Base-by-base conservation (phyloP, 64 coral and sea anemone species). In the Pocillopora verrucosa region DNA sequence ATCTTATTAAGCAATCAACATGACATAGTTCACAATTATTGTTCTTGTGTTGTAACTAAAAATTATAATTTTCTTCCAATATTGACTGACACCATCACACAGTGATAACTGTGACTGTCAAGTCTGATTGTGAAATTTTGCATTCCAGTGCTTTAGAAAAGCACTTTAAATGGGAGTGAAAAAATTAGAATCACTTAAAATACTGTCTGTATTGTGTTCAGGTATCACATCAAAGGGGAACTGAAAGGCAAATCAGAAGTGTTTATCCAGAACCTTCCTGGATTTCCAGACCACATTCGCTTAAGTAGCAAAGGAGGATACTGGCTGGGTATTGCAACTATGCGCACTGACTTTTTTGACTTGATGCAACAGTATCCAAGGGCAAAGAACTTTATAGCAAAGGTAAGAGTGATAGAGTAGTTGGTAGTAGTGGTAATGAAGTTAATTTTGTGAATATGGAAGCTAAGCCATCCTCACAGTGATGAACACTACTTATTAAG, bases 251-350 rank as follows among this genome's bases (percentile, higher is more conserved):
- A 97, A 69, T 68, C 80, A 16, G 95, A 97, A 45, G 78, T 97
- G 72, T 97, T 97, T 85, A 76, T 76, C 9, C 91, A 93, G 20
- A 97, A 97, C 65, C 89, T 97, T 59, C 95, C 95, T 76, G 95
- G 95, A 73, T 16, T 93, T 4, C 95, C 95, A 30, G 95, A 96
- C 78, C 93, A 96, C 70, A 93, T 96, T 22, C 91, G 95, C 0
- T 78, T 56, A 61, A 96, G 91, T 61, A 88, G 88, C 58, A 69
- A 22, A 11, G 95, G 95, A 30, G 95, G 95, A 9, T 96, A 96
- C 41, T 96, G 95, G 95, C 83, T 96, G 72, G 95, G 88, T 25
- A 73, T 96, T 16, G 75, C 45, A 36, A 17, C 56, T 34, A 20
- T 35, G 16, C 75, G 95, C 19, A 90, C 87, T 59, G 88, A 92